Percentiles rank a stretch among this genome's conserved stretches.
These are phyloP conservation scores for Drosophila takahashii DNA, from an alignment of 1,140 invertebrate species.

Conservation along the genomic window DNA sequence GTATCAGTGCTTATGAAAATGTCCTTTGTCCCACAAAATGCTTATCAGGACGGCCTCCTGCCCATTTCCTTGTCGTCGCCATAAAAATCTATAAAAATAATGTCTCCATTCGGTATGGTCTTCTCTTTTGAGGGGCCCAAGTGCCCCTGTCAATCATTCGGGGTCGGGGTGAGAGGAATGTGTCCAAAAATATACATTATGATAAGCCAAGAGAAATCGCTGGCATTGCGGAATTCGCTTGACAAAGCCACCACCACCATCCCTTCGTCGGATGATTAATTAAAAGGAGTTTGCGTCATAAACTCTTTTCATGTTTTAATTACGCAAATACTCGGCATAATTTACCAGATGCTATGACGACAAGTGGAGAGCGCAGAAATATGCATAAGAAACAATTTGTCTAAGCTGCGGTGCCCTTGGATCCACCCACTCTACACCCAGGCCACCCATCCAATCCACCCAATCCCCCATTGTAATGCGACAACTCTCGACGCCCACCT, in stretches of 20 bases:
- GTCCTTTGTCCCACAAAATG: slow-evolving; percentile 58
- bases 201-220: slow-evolving; percentile 43
- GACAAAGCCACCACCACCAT: slow-evolving; percentile 40
- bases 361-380: slow-evolving; percentile 42
- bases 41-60: slow-evolving; percentile 49
- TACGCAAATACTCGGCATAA: slow-evolving; percentile 75
- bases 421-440: background rate
- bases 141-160: slow-evolving; percentile 62
- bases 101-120: slow-evolving; percentile 69
- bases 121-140: background rate
- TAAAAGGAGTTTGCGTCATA: slow-evolving; percentile 68
- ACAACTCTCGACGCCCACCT: slow-evolving; percentile 18
- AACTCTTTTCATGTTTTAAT: slow-evolving; percentile 82
- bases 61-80: slow-evolving; percentile 29
- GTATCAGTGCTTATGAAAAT: slow-evolving; percentile 84
- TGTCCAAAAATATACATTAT: slow-evolving; percentile 14
- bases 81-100: slow-evolving; percentile 72
- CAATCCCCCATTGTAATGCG: slow-evolving; percentile 34
- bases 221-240: slow-evolving; percentile 44
- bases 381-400: slow-evolving; percentile 71
- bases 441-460: background rate
- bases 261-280: slow-evolving; percentile 43
- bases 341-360: slow-evolving; percentile 61
- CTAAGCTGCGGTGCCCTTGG: slow-evolving; percentile 51
- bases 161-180: slow-evolving; percentile 19